Percentiles rank a stretch among this genome's conserved stretches.
These are phyloP conservation scores for Otis tarda DNA, from an alignment of 2,113 vertebrate genomes.

Conservation along the genomic window DNA sequence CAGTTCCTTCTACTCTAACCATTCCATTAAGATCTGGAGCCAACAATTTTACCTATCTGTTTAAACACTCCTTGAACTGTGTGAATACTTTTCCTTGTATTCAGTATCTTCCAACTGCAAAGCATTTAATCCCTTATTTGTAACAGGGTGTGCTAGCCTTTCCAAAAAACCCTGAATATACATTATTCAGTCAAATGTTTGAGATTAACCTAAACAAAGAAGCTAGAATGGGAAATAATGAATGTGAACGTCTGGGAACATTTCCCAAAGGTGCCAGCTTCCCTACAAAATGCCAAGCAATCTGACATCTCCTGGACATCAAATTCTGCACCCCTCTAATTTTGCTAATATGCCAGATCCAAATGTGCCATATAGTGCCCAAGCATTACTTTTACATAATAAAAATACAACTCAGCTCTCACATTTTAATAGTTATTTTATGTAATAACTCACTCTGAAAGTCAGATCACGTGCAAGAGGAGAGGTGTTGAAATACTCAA, in stretches of 20 bases:
- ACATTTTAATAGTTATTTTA: neutral
- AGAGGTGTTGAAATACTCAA: constrained; percentile 97
- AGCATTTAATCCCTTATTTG: neutral
- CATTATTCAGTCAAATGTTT: constrained; percentile 4
- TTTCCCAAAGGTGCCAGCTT: neutral
- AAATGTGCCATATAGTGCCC: neutral
- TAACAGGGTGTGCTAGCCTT: neutral
- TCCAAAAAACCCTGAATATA: neutral
- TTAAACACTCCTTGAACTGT: neutral
- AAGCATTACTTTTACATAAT: neutral
- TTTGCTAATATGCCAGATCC: neutral
- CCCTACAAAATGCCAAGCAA: neutral
- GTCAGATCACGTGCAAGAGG: constrained; percentile 92
- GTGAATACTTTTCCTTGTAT: neutral
- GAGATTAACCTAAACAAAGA: neutral
- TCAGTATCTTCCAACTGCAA: neutral
- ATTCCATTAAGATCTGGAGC: neutral
- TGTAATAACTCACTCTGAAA: constrained; percentile 87
- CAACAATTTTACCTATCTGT: neutral
- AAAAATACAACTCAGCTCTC: neutral
- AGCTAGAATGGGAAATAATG: neutral
- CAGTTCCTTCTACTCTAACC: constrained; percentile 5
- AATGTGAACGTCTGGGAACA: neutral
- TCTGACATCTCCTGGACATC: neutral
- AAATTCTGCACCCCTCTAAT: neutral